Conservation (phyloP, 2,113 vertebrate species). For the Elephantulus edwardii region DNA sequence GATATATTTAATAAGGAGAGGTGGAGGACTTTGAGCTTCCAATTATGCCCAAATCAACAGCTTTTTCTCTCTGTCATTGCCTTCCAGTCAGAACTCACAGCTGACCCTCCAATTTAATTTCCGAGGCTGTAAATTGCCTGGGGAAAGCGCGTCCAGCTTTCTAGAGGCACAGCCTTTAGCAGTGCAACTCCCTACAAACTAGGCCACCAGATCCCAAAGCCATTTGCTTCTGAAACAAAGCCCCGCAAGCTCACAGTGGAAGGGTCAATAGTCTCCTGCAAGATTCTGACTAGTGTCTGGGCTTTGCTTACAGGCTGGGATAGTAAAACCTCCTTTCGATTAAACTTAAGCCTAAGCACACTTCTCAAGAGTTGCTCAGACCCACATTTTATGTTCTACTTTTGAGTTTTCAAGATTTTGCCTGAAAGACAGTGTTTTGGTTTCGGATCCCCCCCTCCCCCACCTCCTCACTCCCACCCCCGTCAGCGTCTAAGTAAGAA, state of each 20-base stretch:
- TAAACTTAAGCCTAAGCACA: background rate
- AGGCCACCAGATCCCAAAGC: background rate
- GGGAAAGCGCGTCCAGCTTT: too few species aligned
- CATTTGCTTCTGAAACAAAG: conserved; percentile 7
- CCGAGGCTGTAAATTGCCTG: too few species aligned
- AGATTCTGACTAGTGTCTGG: background rate
- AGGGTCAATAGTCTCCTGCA: background rate
- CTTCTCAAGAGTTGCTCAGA: background rate
- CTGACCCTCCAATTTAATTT: too few species aligned
- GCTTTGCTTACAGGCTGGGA: background rate
- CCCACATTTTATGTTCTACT: background rate
- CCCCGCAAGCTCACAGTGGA: background rate
- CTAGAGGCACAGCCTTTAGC: too few species aligned
- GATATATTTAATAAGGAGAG: background rate
- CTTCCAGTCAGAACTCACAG: too few species aligned
- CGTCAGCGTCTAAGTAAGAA: background rate
- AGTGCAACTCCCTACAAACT: too few species aligned
- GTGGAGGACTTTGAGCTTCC: background rate
- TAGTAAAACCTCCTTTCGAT: conserved; percentile 28
- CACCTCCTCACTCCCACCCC: too few species aligned
- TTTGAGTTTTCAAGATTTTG: too few species aligned
- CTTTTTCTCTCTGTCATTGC: too few species aligned
- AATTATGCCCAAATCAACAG: background rate
- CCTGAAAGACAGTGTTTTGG: background rate
- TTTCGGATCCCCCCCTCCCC: too few species aligned